Conservation (phyloP, 2,113 vertebrate species). For the Istiophorus platypterus region DNA sequence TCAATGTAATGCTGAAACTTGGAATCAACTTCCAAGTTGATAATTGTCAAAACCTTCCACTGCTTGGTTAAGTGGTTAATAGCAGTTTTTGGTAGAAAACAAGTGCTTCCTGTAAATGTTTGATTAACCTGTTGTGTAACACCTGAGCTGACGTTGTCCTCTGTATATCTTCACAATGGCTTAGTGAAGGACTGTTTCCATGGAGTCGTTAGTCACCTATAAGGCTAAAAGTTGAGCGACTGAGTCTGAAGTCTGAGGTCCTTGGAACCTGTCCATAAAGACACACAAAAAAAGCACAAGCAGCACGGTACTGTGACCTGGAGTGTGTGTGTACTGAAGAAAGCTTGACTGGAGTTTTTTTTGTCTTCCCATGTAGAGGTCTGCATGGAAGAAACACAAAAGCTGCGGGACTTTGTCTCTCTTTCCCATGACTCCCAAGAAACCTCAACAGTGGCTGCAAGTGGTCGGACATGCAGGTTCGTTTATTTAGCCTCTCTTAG, state of each 20-base stretch:
- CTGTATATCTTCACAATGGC: slow-evolving; percentile 47
- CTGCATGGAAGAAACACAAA: slow-evolving; percentile 86
- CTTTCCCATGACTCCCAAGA: slow-evolving; percentile 84
- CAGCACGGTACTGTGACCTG: slow-evolving; percentile 20
- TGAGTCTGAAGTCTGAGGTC: slow-evolving; percentile 76
- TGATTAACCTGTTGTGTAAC: slow-evolving; percentile 65
- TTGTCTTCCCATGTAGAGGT: slow-evolving; percentile 72
- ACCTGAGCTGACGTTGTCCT: slow-evolving; percentile 33
- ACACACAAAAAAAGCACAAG: not conserved
- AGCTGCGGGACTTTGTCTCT: slow-evolving; percentile 84
- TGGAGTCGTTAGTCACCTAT: slow-evolving; percentile 57
- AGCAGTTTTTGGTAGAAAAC: slow-evolving; percentile 55
- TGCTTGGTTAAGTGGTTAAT: not conserved
- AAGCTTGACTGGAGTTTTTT: slow-evolving; percentile 29
- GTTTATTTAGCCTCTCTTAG: slow-evolving; percentile 17
- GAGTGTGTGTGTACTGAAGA: slow-evolving; percentile 7
- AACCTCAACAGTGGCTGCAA: slow-evolving; percentile 89
- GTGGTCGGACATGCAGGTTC: slow-evolving; percentile 90
- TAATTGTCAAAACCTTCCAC: not conserved
- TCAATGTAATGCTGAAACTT: not conserved
- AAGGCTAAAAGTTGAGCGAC: slow-evolving; percentile 32
- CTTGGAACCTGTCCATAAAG: not conserved
- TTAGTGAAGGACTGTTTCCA: slow-evolving; percentile 71
- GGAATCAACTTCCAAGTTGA: not conserved
- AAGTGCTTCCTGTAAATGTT: slow-evolving; percentile 72